A percentile compares a stretch with the other conserved stretches of the same genome.
Conservation (phyloP, 1,140 invertebrate species). For the Cydia fagiglandana region DNA sequence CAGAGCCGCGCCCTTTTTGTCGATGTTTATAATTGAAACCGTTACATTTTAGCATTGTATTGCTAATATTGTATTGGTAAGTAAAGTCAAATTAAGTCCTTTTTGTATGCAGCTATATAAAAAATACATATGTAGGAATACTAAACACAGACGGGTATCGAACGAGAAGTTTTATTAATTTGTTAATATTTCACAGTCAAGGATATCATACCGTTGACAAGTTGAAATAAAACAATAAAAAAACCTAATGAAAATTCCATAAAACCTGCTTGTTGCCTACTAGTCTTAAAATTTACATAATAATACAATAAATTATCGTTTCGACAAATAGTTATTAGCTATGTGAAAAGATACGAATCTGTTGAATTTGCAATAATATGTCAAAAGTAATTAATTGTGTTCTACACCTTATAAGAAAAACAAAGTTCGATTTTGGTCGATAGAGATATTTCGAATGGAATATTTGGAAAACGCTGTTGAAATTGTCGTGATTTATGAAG, state of each 20-base stretch:
- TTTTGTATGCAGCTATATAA: neutral
- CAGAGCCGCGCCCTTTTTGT: neutral
- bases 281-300: constrained; percentile 68
- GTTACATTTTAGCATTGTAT: constrained; percentile 1
- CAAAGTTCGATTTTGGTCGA: neutral
- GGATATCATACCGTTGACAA: constrained; percentile 37
- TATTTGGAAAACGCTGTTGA: constrained; percentile 20
- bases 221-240: constrained; percentile 65
- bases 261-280: constrained; percentile 68
- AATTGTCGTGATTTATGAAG: neutral
- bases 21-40: neutral
- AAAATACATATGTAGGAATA: neutral
- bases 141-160: neutral
- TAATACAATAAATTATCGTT: constrained; percentile 66
- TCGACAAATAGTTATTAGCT: constrained; percentile 72
- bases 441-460: neutral
- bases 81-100: neutral
- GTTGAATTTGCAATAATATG: constrained; percentile 68
- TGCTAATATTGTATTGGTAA: neutral
- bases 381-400: constrained; percentile 68
- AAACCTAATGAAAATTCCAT: constrained; percentile 70
- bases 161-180: constrained; percentile 18
- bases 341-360: constrained; percentile 60
- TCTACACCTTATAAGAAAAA: constrained; percentile 32
- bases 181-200: constrained; percentile 26